These are phyloP conservation scores for Caenorhabditis sp. DNA, from an alignment of 2,888 invertebrate genomes.

Conservation along the genomic window DNA sequence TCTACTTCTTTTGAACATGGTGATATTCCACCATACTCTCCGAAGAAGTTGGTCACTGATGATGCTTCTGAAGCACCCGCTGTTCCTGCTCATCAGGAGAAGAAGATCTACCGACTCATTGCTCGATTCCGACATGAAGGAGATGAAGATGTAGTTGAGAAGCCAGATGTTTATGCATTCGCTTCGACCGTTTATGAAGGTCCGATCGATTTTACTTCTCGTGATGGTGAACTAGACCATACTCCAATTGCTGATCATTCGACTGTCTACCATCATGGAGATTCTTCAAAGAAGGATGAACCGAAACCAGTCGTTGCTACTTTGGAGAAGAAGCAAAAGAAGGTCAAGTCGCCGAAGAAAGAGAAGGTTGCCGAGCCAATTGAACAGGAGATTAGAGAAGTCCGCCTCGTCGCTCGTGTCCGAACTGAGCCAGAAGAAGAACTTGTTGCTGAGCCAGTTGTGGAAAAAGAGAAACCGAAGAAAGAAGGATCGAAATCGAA, in stretches of 20 bases:
- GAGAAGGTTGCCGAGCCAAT: conserved; percentile 36
- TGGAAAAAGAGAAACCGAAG: no score
- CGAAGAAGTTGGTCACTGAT: conserved; percentile 1
- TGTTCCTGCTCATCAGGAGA: conserved; percentile 13
- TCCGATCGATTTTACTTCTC: no score
- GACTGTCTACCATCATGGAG: conserved; percentile 20
- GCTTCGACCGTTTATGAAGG: no score
- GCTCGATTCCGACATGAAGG: conserved; percentile 53
- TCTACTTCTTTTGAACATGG: conserved; percentile 23
- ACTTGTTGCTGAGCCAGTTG: no score
- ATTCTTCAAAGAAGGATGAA: conserved; percentile 8
- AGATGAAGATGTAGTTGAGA: conserved; percentile 44
- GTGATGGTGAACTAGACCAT: conserved; percentile 24
- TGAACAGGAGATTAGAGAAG: conserved; percentile 26
- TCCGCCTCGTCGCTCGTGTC: no score
- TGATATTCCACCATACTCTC: conserved; percentile 38
- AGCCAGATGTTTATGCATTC: no score
- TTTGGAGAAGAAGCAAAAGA: conserved; percentile 26
- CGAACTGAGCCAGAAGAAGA: no score
- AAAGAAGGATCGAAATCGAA: no score
- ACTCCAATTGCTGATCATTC: conserved; percentile 39
- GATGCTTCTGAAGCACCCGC: neutral
- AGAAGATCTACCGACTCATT: conserved; percentile 35
- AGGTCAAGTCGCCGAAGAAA: conserved; percentile 44
- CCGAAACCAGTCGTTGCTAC: neutral